Percentiles rank a stretch among this genome's conserved stretches.
Conservation (phyloP, 2,797 vertebrate species). For the Arctocebus calabarensis region DNA sequence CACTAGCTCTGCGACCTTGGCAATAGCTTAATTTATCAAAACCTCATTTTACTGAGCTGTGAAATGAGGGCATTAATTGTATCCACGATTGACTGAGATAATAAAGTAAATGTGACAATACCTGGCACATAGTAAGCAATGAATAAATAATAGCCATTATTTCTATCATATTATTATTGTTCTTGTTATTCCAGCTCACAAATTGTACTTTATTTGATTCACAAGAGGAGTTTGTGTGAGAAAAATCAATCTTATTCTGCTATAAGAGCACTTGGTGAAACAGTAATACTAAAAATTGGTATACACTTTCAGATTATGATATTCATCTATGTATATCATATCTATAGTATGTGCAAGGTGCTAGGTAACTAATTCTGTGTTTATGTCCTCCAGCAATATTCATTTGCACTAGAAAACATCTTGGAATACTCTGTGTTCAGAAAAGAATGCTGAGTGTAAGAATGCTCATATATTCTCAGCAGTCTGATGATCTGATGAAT, state of each 20-base stretch:
- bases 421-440: not conserved
- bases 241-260: not conserved
- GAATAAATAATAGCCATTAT: not conserved
- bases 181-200: not conserved
- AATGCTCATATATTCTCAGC: not conserved
- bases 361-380: not conserved
- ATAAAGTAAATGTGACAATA: not conserved
- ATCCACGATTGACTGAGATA: not conserved
- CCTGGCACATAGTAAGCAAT: not conserved
- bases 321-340: not conserved
- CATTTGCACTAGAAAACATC: not conserved
- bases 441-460: not conserved
- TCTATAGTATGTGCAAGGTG: not conserved
- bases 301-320: not conserved
- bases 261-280: not conserved
- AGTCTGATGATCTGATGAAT: not conserved
- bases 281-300: not conserved
- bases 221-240: not conserved
- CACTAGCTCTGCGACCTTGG: not conserved
- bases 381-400: not conserved
- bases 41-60: not conserved
- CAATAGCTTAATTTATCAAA: constrained; percentile 37
- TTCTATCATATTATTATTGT: not conserved
- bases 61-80: constrained; percentile 1
- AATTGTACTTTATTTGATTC: not conserved